A percentile compares a stretch with the other conserved stretches of the same genome.
Conservation (phyloP, 2,797 vertebrate species). For the Pantherophis vulpinus region DNA sequence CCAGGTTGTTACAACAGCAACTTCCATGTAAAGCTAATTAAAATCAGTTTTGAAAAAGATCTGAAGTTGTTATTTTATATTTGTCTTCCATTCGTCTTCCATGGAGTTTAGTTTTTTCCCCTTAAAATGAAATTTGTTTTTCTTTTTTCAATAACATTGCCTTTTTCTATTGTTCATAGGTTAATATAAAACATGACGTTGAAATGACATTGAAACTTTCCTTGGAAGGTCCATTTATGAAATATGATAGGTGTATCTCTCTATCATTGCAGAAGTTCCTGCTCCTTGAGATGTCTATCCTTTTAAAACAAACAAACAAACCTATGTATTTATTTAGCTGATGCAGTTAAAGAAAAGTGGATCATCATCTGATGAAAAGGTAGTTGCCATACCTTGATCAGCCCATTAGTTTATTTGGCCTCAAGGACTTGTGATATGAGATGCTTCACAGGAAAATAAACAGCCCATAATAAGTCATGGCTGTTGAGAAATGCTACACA, state of each 20-base stretch:
- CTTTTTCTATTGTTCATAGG: background rate
- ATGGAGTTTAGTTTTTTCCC: background rate
- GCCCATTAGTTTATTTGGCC: slow-evolving; percentile 9
- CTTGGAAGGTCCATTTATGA: background rate
- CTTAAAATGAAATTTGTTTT: background rate
- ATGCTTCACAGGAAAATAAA: slow-evolving; percentile 41
- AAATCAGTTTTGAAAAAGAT: background rate
- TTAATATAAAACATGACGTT: background rate
- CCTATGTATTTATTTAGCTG: slow-evolving; percentile 4
- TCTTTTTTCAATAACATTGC: background rate
- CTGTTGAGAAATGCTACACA: slow-evolving; percentile 24
- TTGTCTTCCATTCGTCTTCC: background rate
- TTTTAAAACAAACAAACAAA: background rate
- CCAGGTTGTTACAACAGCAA: background rate
- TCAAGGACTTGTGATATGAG: background rate
- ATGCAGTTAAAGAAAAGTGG: slow-evolving; percentile 23
- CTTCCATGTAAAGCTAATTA: background rate
- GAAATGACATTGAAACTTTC: background rate
- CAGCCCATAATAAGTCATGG: slow-evolving; percentile 2
- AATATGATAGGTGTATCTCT: background rate
- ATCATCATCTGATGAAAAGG: background rate
- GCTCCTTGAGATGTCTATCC: background rate
- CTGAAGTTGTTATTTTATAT: background rate
- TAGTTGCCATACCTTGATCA: background rate
- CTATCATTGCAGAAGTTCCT: background rate